A percentile compares a stretch with the other conserved stretches of the same genome.
Conservation (phyloP, 1,140 invertebrate genomes). For the Arion vulgaris region DNA sequence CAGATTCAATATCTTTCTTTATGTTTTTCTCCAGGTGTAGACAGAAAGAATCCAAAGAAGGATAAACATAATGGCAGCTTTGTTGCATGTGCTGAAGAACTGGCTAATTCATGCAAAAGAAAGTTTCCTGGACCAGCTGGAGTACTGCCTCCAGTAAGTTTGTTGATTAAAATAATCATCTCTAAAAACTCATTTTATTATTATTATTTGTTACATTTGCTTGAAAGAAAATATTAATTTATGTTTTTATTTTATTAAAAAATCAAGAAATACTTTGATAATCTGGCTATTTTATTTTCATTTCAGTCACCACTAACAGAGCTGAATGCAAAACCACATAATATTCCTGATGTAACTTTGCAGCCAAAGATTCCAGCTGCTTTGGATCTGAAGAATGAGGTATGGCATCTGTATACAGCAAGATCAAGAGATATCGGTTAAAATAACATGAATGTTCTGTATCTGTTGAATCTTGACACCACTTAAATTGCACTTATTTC, state of each 20-base stretch:
- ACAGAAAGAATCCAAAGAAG: neutral
- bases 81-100: neutral
- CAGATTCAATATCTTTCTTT: neutral
- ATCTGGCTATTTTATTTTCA: neutral
- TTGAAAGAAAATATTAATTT: neutral
- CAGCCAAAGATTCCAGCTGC: neutral
- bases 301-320: neutral
- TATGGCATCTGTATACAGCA: neutral
- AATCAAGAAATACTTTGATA: neutral
- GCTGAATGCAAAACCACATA: neutral
- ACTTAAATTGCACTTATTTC: too few species aligned
- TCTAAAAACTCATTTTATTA: too few species aligned
- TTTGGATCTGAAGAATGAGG: neutral
- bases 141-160: slow-evolving; percentile 45
- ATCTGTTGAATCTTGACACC: too few species aligned
- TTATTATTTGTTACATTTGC: too few species aligned
- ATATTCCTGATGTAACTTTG: neutral
- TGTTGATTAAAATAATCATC: neutral
- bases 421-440: too few species aligned
- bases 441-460: too few species aligned
- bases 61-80: neutral
- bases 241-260: neutral
- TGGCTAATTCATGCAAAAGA: slow-evolving; percentile 30
- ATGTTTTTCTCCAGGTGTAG: neutral
- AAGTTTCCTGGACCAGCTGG: slow-evolving; percentile 54